These are phyloP conservation scores for Pangasius larnaudii DNA, from an alignment of 2,797 vertebrate species.

Conservation along the genomic window DNA sequence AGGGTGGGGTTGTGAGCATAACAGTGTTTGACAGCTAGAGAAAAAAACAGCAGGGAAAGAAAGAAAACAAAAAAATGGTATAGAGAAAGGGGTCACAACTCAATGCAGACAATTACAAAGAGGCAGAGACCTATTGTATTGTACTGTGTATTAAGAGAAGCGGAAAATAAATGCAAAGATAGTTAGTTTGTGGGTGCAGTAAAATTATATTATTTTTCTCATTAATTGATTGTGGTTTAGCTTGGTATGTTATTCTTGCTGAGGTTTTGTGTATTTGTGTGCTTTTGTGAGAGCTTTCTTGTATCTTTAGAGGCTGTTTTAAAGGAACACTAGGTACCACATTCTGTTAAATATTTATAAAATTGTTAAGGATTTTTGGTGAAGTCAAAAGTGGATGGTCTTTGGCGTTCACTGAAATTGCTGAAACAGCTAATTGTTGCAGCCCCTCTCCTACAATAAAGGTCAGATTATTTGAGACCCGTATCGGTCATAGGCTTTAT, in stretches of 20 bases:
- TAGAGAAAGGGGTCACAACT: not conserved
- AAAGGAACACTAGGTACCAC: conserved; percentile 35
- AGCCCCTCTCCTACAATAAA: not conserved
- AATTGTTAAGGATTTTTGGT: not conserved
- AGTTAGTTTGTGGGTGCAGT: not conserved
- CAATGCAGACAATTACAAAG: conserved; percentile 24
- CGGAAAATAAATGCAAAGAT: not conserved
- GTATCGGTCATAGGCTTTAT: not conserved
- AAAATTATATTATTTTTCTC: not conserved
- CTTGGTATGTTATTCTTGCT: not conserved
- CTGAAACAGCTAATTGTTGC: not conserved
- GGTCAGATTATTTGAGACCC: not conserved
- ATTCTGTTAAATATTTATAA: not conserved
- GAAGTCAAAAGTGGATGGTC: not conserved
- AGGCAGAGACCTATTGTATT: not conserved
- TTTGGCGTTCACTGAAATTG: not conserved
- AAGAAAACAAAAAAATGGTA: not conserved
- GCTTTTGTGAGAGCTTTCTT: not conserved
- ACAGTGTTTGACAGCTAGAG: conserved; percentile 75
- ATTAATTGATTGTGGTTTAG: not conserved
- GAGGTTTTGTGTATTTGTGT: not conserved
- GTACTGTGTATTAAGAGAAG: not conserved
- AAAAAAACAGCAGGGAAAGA: conserved; percentile 16
- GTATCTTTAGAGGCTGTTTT: not conserved
- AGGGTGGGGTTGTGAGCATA: conserved; percentile 65